Conservation (phyloP, 2,797 vertebrate species). For the Neopelma chrysocephalum region DNA sequence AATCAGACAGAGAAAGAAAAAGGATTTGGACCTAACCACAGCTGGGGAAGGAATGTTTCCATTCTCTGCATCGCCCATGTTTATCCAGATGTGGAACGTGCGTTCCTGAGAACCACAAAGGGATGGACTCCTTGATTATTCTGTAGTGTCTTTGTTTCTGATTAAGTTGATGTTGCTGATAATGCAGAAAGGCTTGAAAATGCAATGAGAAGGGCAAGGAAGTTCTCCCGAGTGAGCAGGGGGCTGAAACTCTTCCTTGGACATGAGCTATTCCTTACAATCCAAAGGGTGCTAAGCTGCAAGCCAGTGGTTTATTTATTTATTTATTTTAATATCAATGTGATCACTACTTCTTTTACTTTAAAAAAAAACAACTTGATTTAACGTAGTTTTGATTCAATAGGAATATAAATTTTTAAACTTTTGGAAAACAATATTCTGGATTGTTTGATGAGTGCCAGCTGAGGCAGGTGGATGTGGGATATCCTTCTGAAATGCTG, state of each 20-base stretch:
- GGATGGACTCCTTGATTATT: neutral
- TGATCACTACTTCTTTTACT: neutral
- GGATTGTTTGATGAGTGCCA: neutral
- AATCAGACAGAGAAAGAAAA: neutral
- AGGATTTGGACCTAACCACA: neutral
- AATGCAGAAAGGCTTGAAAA: neutral
- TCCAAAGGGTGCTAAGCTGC: neutral
- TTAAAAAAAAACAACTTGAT: neutral
- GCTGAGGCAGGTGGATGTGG: neutral
- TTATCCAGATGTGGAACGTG: constrained; percentile 40
- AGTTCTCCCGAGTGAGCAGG: neutral
- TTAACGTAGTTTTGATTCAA: neutral
- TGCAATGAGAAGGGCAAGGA: neutral
- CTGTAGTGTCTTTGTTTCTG: neutral
- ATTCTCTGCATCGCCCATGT: neutral
- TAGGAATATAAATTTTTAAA: neutral
- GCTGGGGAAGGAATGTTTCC: constrained; percentile 32
- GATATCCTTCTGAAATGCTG: neutral
- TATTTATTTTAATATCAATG: neutral
- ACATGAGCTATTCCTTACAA: neutral
- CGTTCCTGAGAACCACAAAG: constrained; percentile 18
- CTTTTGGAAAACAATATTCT: neutral
- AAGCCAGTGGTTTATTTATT: neutral
- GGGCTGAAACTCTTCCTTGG: neutral
- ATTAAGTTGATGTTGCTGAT: neutral